phyloP scores from a whole-genome alignment of 1,140 invertebrate genomes.

The Drosophila rhopaloa region DNA sequence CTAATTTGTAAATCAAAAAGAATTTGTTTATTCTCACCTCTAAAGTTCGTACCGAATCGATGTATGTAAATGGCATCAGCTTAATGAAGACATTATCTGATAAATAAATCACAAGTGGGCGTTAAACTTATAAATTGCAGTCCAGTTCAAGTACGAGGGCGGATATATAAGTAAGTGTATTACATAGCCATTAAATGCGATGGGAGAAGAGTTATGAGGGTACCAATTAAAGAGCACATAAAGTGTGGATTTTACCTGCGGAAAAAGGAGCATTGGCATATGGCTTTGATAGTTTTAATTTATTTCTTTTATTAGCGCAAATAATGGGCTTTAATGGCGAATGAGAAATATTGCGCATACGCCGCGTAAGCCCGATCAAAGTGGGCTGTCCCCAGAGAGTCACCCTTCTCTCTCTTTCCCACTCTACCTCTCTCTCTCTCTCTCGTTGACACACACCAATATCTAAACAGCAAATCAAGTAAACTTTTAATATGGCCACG shows the following conservation, averaged over 20 bases:
- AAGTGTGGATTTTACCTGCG: slow-evolving; percentile 31
- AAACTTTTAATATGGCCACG: slow-evolving; percentile 80
- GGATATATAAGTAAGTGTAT: slow-evolving; percentile 12
- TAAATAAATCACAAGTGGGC: slow-evolving; percentile 49
- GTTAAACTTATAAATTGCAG: slow-evolving; percentile 46
- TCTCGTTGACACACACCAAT: slow-evolving; percentile 27
- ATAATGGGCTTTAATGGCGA: slow-evolving; percentile 37
- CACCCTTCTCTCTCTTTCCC: not conserved
- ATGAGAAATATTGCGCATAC: slow-evolving; percentile 69
- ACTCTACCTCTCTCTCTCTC: slow-evolving; percentile 2
- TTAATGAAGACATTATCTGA: slow-evolving; percentile 53
- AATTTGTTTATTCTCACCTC: slow-evolving; percentile 50
- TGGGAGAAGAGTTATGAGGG: slow-evolving; percentile 52
- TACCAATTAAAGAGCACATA: slow-evolving; percentile 65
- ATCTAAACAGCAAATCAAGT: slow-evolving; percentile 80
- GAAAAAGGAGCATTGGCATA: slow-evolving; percentile 38
- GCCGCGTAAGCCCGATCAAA: slow-evolving; percentile 62
- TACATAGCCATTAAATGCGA: slow-evolving; percentile 29
- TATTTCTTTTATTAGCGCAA: slow-evolving; percentile 33
- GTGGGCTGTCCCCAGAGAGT: slow-evolving; percentile 72
- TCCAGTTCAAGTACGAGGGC: not conserved
- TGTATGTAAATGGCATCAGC: slow-evolving; percentile 49
- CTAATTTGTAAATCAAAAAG: slow-evolving; percentile 50
- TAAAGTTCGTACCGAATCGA: slow-evolving; percentile 31
- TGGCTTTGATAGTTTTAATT: slow-evolving; percentile 27